Percentiles rank a stretch among this genome's conserved stretches.
phyloP scores from a whole-genome alignment of 2,113 vertebrate species.

The Smithornis capensis region DNA sequence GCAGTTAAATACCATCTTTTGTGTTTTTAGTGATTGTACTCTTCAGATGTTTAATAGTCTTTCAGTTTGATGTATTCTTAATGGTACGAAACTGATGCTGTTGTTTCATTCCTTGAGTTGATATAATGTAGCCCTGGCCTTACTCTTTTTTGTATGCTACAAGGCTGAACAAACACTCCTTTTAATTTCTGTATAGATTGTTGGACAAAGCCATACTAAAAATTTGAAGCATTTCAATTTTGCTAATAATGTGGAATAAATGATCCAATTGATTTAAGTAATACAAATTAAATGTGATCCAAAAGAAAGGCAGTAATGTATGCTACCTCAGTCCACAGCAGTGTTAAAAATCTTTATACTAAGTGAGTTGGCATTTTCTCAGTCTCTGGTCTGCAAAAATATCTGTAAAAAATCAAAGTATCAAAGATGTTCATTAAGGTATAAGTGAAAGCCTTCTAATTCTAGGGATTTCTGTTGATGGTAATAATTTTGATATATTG shows the following conservation, averaged over 20 bases:
- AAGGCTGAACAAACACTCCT: background rate
- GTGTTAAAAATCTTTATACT: background rate
- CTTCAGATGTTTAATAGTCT: background rate
- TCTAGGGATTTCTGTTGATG: background rate
- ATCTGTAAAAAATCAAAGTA: background rate
- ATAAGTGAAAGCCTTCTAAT: background rate
- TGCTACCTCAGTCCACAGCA: background rate
- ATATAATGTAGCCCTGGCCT: background rate
- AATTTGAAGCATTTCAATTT: background rate
- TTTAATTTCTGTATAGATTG: background rate
- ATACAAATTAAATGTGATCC: background rate
- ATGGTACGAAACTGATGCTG: background rate
- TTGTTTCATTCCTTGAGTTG: background rate
- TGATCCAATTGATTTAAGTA: background rate
- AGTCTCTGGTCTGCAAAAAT: background rate
- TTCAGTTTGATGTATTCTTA: background rate
- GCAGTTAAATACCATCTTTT: background rate
- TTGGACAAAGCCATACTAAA: background rate
- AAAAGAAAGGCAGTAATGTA: background rate
- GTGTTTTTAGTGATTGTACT: background rate
- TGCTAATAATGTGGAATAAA: background rate
- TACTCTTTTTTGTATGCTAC: background rate
- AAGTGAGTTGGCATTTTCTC: background rate
- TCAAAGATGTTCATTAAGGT: background rate
- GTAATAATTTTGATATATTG: background rate